A percentile compares a stretch with the other conserved stretches of the same genome.
Conservation (phyloP, 2,888 invertebrate species). For the Phorcus lineatus region DNA sequence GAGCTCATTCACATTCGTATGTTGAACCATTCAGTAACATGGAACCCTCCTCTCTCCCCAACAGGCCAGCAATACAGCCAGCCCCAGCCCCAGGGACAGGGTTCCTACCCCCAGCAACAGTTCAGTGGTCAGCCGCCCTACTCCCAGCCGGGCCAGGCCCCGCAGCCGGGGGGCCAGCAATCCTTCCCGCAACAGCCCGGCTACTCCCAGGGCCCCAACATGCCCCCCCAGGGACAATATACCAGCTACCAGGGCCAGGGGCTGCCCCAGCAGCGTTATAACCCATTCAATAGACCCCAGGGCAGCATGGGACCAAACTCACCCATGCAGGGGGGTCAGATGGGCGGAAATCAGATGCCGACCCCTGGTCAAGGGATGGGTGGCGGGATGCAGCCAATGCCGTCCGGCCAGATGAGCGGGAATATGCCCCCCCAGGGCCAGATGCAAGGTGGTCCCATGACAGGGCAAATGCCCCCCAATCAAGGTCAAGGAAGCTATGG, state of each 20-base stretch:
- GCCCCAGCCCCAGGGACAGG: constrained; percentile 46
- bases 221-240: constrained; percentile 54
- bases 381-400: constrained; percentile 32
- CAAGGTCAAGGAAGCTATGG: constrained; percentile 36
- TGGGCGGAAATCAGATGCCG: constrained; percentile 39
- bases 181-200: constrained; percentile 33
- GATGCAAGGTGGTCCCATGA: constrained; percentile 31
- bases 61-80: constrained; percentile 36
- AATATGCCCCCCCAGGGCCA: constrained; percentile 32
- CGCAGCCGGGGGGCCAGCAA: constrained; percentile 48
- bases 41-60: background rate
- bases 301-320: constrained; percentile 34
- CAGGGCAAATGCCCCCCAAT: constrained; percentile 36
- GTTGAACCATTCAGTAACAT: too few relatives aligned
- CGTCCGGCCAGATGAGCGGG: constrained; percentile 33
- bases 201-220: constrained; percentile 48
- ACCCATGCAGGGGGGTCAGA: constrained; percentile 36
- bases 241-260: constrained; percentile 52
- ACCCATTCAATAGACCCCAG: constrained; percentile 40
- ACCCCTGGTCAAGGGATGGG: constrained; percentile 34
- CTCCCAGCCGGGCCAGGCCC: constrained; percentile 44
- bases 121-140: constrained; percentile 53
- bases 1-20: too few relatives aligned
- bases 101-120: constrained; percentile 53
- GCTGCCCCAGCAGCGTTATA: constrained; percentile 40